Evolutionary conservation across 35 echinoderm and acorn worm genomes (phyloP).

Genomic region (Apostichopus californicus): DNA sequence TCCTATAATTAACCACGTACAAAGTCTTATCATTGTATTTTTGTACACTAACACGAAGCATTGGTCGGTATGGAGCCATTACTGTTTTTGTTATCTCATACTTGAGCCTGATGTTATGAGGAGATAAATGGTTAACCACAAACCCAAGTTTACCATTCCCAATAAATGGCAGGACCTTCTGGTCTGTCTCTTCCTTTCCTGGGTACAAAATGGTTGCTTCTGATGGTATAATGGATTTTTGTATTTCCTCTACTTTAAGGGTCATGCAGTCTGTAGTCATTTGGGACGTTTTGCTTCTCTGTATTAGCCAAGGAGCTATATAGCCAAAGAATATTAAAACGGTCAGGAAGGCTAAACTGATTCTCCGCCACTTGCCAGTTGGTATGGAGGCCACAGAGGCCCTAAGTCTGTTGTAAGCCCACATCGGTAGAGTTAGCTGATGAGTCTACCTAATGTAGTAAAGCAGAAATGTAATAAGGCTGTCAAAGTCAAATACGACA

Average conservation of each 20-base stretch:
- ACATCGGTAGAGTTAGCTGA: neutral
- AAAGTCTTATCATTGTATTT: constrained; percentile 75
- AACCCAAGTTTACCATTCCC: constrained; percentile 90
- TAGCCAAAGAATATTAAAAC: constrained; percentile 82
- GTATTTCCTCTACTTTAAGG: constrained; percentile 63
- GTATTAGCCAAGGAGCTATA: constrained; percentile 83
- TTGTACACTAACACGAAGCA: constrained; percentile 59
- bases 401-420: constrained; percentile 28
- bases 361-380: constrained; percentile 57
- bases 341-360: constrained; percentile 65
- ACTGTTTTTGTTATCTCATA: constrained; percentile 64
- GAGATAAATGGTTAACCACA: constrained; percentile 67
- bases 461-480: too few relatives aligned
- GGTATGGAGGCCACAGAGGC: constrained; percentile 30
- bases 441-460: too few relatives aligned
- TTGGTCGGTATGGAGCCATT: constrained; percentile 75
- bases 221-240: constrained; percentile 31
- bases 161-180: constrained; percentile 66
- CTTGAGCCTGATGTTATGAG: constrained; percentile 58
- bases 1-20: constrained; percentile 78
- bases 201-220: constrained; percentile 69
- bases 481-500: too few relatives aligned
- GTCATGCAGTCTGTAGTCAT: constrained; percentile 81
- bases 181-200: neutral
- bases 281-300: constrained; percentile 75